These are phyloP conservation scores for Brienomyrus longianalis DNA, from an alignment of 2,113 vertebrate species.

Conservation along the genomic window DNA sequence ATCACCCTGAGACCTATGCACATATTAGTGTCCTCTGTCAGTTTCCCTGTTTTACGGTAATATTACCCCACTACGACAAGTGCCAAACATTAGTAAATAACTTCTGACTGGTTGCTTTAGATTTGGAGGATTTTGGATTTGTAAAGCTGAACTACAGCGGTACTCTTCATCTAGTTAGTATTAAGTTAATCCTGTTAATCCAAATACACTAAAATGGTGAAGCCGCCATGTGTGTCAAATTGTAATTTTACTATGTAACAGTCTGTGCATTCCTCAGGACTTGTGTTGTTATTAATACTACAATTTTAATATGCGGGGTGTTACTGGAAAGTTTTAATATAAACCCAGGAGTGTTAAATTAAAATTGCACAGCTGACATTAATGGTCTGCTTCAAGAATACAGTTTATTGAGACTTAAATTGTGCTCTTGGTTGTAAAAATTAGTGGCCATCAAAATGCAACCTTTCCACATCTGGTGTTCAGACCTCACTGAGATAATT, in stretches of 20 bases:
- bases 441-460: slow-evolving; percentile 34
- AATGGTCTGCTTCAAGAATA: background rate
- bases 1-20: background rate
- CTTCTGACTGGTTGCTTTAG: background rate
- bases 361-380: background rate
- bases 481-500: slow-evolving; percentile 48
- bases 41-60: background rate
- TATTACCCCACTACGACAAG: background rate
- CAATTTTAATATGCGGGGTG: background rate
- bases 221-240: background rate
- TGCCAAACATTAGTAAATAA: background rate
- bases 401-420: background rate
- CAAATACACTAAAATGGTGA: background rate
- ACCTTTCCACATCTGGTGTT: slow-evolving; percentile 50
- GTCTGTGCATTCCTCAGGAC: background rate
- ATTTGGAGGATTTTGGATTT: background rate
- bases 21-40: background rate
- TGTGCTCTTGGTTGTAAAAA: background rate
- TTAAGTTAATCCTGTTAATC: background rate
- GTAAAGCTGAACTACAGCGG: background rate
- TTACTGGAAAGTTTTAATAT: background rate
- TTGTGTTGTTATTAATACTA: background rate
- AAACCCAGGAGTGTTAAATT: background rate
- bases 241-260: background rate
- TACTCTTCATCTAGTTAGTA: background rate